phyloP scores from a whole-genome alignment of 2,113 vertebrate genomes.

The Cyphomyrus plagiostoma region DNA sequence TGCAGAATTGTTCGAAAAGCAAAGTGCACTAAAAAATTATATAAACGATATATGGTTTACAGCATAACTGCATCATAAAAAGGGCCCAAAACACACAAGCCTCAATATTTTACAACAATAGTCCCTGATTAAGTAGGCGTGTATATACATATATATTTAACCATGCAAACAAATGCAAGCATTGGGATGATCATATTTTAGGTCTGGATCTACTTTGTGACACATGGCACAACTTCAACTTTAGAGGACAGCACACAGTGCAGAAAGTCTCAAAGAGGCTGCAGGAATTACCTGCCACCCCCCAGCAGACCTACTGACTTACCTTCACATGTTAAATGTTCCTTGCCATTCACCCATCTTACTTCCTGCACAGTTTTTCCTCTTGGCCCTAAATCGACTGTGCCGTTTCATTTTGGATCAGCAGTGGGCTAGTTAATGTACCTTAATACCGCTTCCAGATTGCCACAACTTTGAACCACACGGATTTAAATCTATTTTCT shows the following conservation, averaged over 20 bases:
- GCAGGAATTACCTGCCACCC: too few relatives aligned
- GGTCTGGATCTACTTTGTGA: not conserved
- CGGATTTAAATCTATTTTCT: not conserved
- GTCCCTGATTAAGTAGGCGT: not conserved
- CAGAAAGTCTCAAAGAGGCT: too few relatives aligned
- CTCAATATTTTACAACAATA: not conserved
- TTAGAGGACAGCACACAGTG: not conserved
- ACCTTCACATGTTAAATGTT: not conserved
- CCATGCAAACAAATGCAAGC: not conserved
- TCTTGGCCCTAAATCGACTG: not conserved
- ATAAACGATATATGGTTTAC: not conserved
- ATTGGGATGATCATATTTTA: not conserved
- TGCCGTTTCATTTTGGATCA: not conserved
- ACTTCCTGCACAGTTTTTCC: not conserved
- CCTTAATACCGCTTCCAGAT: conserved; percentile 12
- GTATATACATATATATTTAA: not conserved
- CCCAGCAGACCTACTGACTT: too few relatives aligned
- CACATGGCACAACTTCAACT: not conserved
- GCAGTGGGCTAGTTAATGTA: not conserved
- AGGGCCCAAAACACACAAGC: not conserved
- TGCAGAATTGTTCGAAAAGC: not conserved
- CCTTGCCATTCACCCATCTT: not conserved
- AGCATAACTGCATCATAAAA: not conserved
- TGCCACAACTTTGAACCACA: not conserved
- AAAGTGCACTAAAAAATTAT: not conserved